Percentiles rank a stretch among this genome's conserved stretches.
Evolutionary conservation across 2,113 vertebrate genomes (phyloP).

Genomic region (Sylvilagus bachmani): DNA sequence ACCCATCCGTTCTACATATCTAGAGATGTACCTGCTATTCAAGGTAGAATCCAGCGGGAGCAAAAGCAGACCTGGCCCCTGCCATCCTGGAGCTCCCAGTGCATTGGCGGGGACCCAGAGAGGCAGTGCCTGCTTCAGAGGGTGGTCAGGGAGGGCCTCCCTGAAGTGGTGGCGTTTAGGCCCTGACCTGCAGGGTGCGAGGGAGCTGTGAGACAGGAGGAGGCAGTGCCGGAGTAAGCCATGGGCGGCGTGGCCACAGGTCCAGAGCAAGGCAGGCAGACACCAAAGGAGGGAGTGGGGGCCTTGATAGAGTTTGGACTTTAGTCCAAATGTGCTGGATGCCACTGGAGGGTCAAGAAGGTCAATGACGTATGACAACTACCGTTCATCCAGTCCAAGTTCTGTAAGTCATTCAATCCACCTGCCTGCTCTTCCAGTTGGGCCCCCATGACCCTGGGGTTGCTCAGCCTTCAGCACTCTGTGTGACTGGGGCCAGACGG

Average conservation of each 20-base stretch:
- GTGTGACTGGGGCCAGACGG: not conserved
- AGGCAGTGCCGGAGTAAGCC: too few species aligned
- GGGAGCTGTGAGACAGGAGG: not conserved
- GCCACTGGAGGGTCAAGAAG: not conserved
- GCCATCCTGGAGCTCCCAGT: not conserved
- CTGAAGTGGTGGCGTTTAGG: too few species aligned
- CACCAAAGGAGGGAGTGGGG: too few species aligned
- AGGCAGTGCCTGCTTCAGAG: not conserved
- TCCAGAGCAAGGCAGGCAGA: not conserved
- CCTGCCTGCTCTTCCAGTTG: not conserved
- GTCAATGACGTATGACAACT: not conserved
- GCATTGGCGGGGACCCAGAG: not conserved
- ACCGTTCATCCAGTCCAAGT: not conserved
- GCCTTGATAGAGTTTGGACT: not conserved
- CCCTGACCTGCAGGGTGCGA: not conserved
- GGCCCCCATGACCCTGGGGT: not conserved
- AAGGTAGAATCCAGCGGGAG: not conserved
- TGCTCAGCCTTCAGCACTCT: not conserved
- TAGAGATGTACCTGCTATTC: too few species aligned
- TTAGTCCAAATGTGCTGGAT: not conserved
- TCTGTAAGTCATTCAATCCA: not conserved
- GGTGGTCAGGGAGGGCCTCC: not conserved
- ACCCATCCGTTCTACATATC: too few species aligned
- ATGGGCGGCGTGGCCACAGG: not conserved
- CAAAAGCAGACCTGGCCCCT: not conserved